A percentile compares a stretch with the other conserved stretches of the same genome.
Evolutionary conservation across 2,888 invertebrate species (phyloP).

Genomic region (Drosophila neonasuta): DNA sequence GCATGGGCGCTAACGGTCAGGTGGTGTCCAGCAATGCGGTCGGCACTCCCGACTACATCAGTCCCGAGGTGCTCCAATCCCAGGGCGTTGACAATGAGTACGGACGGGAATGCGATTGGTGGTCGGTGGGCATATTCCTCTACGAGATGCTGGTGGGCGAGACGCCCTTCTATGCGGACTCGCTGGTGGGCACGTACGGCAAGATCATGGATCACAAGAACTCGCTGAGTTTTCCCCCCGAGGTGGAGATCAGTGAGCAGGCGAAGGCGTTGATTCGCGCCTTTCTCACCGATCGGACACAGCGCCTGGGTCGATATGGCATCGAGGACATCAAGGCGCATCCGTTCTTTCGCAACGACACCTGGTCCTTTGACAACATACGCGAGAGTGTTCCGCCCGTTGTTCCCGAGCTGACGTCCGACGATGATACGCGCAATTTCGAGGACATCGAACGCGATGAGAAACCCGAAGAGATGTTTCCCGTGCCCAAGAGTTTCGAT

Average conservation of each 20-base stretch:
- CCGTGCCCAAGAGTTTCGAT: constrained; percentile 97
- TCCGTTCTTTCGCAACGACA: constrained; percentile 97
- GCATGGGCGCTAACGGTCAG: constrained; percentile 97
- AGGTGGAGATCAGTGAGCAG: constrained; percentile 94
- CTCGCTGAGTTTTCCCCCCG: constrained; percentile 96
- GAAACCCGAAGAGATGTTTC: constrained; percentile 95
- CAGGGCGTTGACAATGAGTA: constrained; percentile 98
- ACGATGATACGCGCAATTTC: constrained; percentile 99
- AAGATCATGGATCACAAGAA: constrained; percentile 99
- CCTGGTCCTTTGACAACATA: constrained; percentile 98
- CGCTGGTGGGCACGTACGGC: constrained; percentile 98
- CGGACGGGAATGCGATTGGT: constrained; percentile 99
- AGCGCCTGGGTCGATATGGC: constrained; percentile 94
- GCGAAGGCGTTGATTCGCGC: constrained; percentile 95
- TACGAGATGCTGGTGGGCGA: constrained; percentile 99
- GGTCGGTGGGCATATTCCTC: constrained; percentile 99
- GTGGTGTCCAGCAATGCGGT: constrained; percentile 99
- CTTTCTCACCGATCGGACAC: constrained; percentile 95
- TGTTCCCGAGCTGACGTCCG: constrained; percentile 96
- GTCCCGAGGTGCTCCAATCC: constrained; percentile 98
- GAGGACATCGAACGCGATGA: constrained; percentile 98
- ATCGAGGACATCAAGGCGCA: constrained; percentile 97
- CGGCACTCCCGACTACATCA: constrained; percentile 99
- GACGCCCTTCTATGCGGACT: constrained; percentile 99
- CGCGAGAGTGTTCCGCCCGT: constrained; percentile 97